Conservation (phyloP, 2,797 vertebrate species). For the Cephalopachus bancanus region DNA sequence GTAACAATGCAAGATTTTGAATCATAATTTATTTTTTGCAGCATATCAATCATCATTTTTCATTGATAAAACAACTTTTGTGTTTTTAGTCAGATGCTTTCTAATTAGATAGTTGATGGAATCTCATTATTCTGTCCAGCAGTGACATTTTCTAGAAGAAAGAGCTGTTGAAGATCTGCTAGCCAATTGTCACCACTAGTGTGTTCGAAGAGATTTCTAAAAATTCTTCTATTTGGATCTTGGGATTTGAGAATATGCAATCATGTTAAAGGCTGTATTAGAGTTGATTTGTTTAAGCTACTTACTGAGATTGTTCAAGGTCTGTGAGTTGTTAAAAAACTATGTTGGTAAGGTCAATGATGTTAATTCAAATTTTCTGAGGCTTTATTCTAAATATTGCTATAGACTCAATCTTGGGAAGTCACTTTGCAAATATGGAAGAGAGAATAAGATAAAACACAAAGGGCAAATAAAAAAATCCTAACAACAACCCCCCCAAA, state of each 20-base stretch:
- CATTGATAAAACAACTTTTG: not conserved
- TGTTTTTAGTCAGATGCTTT: not conserved
- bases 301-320: not conserved
- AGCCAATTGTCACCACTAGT: not conserved
- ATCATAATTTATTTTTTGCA: not conserved
- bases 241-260: constrained; percentile 17
- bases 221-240: constrained; percentile 25
- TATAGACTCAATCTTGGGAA: not conserved
- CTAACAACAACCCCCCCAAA: too few relatives aligned
- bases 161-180: not conserved
- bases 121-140: not conserved
- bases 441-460: not conserved
- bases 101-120: not conserved
- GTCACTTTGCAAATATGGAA: not conserved
- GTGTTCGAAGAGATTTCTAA: constrained; percentile 7
- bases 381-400: not conserved
- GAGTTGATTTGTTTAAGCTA: constrained; percentile 9
- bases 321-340: not conserved
- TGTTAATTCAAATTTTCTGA: constrained; percentile 33
- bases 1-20: not conserved
- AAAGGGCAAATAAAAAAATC: not conserved
- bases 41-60: not conserved
- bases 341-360: not conserved
- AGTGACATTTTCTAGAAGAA: not conserved
- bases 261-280: constrained; percentile 27